Conservation (phyloP, 2,797 vertebrate genomes). For the Myotis pilosus region DNA sequence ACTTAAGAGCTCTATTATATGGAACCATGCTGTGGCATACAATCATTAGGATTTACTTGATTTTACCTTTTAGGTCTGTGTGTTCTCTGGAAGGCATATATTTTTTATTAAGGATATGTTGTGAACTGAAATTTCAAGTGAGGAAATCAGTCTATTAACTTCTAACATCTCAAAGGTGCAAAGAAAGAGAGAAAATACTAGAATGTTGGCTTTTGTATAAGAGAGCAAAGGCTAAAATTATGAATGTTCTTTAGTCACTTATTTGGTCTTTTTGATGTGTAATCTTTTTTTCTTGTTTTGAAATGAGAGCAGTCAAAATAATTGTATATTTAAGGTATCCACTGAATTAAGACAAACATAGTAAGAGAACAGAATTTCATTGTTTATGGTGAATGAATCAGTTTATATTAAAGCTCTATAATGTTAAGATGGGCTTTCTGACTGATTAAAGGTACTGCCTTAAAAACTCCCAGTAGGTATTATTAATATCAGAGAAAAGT, state of each 20-base stretch:
- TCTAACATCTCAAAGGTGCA: not conserved
- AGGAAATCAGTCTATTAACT: not conserved
- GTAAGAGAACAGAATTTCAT: not conserved
- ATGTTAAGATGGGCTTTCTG: conserved; percentile 33
- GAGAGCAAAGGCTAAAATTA: not conserved
- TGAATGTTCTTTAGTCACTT: not conserved
- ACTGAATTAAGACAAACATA: not conserved
- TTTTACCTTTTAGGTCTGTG: not conserved
- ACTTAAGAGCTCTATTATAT: not conserved
- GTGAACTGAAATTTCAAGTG: conserved; percentile 19
- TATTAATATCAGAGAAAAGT: conserved; percentile 16
- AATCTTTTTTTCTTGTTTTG: conserved; percentile 35
- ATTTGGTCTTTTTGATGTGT: not conserved
- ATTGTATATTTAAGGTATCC: not conserved
- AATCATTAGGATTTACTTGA: not conserved
- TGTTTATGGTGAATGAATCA: conserved; percentile 15
- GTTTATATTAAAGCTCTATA: not conserved
- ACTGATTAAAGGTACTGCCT: not conserved
- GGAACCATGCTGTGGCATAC: not conserved
- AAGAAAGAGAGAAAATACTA: not conserved
- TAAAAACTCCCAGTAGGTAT: not conserved
- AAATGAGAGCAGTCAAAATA: conserved; percentile 21
- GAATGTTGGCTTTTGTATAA: not conserved
- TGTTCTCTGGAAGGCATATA: not conserved
- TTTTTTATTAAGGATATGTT: not conserved